Evolutionary conservation across 1,140 invertebrate species (phyloP).

Genomic region (Philaenus spumarius): DNA sequence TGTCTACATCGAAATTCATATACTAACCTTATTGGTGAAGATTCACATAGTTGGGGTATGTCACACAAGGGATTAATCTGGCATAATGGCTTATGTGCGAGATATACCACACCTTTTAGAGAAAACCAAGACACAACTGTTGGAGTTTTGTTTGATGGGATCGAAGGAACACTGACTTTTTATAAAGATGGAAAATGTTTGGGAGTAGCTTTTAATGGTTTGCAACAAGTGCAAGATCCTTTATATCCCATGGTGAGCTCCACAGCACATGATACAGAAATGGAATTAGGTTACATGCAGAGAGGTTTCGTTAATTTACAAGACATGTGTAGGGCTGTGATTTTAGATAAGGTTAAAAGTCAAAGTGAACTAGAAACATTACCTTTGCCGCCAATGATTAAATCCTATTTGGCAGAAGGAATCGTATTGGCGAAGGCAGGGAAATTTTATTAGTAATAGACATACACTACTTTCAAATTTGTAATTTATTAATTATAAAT

Average conservation of each 20-base stretch:
- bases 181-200: conserved; percentile 62
- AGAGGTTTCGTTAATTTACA: conserved; percentile 59
- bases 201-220: conserved; percentile 46
- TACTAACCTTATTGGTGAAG: conserved; percentile 62
- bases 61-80: conserved; percentile 66
- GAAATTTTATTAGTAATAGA: too few relatives aligned
- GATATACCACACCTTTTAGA: conserved; percentile 60
- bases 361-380: conserved; percentile 41
- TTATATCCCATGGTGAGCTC: conserved; percentile 64
- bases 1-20: conserved; percentile 58
- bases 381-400: conserved; percentile 43
- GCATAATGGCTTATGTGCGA: conserved; percentile 53
- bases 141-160: conserved; percentile 59
- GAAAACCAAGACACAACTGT: conserved; percentile 61
- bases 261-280: conserved; percentile 68
- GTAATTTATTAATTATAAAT: too few relatives aligned
- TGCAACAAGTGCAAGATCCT: conserved; percentile 51
- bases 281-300: conserved; percentile 50
- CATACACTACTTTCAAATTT: too few relatives aligned
- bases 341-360: conserved; percentile 42
- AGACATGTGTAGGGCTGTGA: conserved; percentile 52
- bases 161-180: conserved; percentile 59
- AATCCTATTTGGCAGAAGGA: conserved; percentile 44
- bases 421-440: conserved; percentile 35
- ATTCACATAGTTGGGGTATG: conserved; percentile 62